A percentile compares a stretch with the other conserved stretches of the same genome.
These are phyloP conservation scores for Lytechinus variegatus DNA, from an alignment of 35 echinoderm and acorn worm genomes.

Conservation along the genomic window DNA sequence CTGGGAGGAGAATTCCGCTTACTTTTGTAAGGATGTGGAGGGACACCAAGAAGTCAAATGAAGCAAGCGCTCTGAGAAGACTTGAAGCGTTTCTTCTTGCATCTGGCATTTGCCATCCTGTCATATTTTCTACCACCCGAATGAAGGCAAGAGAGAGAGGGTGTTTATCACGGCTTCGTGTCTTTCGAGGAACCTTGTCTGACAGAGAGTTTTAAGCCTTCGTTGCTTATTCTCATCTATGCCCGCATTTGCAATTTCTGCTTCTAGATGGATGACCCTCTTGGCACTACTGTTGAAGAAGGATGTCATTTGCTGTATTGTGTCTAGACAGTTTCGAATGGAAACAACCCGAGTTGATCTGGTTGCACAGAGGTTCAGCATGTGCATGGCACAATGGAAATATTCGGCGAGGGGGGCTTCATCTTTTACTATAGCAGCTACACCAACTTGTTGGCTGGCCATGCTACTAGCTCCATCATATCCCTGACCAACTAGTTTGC, in stretches of 20 bases:
- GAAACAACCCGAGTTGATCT: conserved; percentile 3
- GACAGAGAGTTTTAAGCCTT: conserved; percentile 21
- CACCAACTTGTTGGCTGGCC: background rate
- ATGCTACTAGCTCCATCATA: conserved; percentile 27
- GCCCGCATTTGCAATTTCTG: conserved; percentile 14
- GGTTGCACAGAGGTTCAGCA: conserved; percentile 32
- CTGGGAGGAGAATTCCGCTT: conserved; percentile 37
- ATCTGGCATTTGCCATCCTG: conserved; percentile 38
- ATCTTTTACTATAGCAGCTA: background rate
- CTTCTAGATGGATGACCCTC: conserved; percentile 27
- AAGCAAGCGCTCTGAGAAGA: conserved; percentile 6
- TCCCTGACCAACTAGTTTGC: background rate
- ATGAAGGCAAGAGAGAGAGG: conserved; percentile 41
- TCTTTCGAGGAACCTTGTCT: conserved; percentile 28
- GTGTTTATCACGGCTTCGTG: conserved; percentile 27
- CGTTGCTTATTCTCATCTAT: background rate
- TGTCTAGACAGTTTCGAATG: conserved; percentile 41
- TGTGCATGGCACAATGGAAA: conserved; percentile 49
- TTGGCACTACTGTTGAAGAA: conserved; percentile 52
- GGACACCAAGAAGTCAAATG: conserved; percentile 27
- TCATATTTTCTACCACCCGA: background rate
- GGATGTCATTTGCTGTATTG: conserved; percentile 32
- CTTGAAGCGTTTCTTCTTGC: background rate
- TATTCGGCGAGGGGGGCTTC: conserved; percentile 13
- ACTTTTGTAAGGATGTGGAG: conserved; percentile 36